Evolutionary conservation across 2,797 vertebrate genomes (phyloP).

Genomic region (Galago senegalensis): DNA sequence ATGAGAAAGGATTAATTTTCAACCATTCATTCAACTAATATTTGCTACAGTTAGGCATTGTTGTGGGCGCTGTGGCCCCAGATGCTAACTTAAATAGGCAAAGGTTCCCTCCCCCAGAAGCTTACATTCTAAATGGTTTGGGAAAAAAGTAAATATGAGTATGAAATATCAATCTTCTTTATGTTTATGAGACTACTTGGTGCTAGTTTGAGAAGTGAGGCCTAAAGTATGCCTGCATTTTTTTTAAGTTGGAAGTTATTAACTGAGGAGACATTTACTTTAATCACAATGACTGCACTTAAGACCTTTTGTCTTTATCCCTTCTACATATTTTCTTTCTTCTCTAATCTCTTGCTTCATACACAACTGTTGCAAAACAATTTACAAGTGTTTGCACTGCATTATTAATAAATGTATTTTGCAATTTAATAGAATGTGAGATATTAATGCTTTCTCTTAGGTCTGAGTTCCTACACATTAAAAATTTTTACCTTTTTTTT

Average conservation of each 20-base stretch:
- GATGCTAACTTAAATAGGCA: neutral
- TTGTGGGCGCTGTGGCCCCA: neutral
- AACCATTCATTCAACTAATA: neutral
- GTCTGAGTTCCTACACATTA: neutral
- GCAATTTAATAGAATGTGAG: neutral
- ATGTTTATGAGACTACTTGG: neutral
- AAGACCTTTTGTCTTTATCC: neutral
- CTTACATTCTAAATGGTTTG: neutral
- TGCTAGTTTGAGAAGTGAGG: neutral
- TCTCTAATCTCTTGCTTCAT: neutral
- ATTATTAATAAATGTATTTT: conserved; percentile 20
- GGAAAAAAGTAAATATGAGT: neutral
- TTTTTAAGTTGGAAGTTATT: neutral
- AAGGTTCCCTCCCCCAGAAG: neutral
- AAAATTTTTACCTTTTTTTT: neutral
- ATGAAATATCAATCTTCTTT: neutral
- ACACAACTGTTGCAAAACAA: neutral
- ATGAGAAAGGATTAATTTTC: neutral
- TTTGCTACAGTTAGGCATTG: neutral
- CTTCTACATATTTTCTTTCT: neutral
- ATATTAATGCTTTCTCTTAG: neutral
- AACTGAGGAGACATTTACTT: neutral
- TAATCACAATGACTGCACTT: neutral
- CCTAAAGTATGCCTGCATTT: neutral
- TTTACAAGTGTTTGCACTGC: neutral